Base-by-base conservation (phyloP, 2,113 vertebrate species). In the Arizona elegans region DNA sequence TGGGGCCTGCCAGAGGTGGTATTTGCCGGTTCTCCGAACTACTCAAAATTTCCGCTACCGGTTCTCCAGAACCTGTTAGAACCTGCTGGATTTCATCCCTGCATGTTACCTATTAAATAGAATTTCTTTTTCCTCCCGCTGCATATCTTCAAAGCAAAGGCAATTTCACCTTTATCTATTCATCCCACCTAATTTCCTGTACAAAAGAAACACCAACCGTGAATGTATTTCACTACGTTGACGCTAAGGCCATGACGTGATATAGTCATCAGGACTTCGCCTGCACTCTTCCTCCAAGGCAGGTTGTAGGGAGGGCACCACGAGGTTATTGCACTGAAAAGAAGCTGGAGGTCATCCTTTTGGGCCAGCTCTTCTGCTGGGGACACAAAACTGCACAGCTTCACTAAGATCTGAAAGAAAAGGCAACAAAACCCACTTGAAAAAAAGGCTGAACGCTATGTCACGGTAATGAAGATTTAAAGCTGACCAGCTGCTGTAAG, bases 281-380 rank as follows among this genome's bases (percentile, higher is more conserved):
- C 99, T 0, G 99, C 99, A 70, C 99, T 99, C 97, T 98, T 98
- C 96, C 99, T 98, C 99, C 99, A 99, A 90, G 99, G 99, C 96
- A 99, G 98, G 95, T 99, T 99, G 96, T 99, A 99, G 54, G 99
- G 99, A 55, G 99, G 99, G 94, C 99, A 99, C 99, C 99, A 99
- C 85, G 99, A 99, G 53, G 99, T 99, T 98, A 99, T 99, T 98
- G 99, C 99, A 96, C 99, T 99, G 98, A 99, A 99, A 1, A 99
- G 97, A 93, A 99, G 99, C 98, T 99, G 99, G 23, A 99, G 99
- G 96, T 99, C 99, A 87, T 99, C 99, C 93, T 99, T 99, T 58
- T 99, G 99, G 75, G 99, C 99, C 96, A 99, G 97, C 93, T 99
- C 99, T 97, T 99, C 99, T 0, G 99, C 99, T 1, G 99, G 99